Evolutionary conservation across 2,797 vertebrate species (phyloP).

Genomic region (Rachycentron canadum): DNA sequence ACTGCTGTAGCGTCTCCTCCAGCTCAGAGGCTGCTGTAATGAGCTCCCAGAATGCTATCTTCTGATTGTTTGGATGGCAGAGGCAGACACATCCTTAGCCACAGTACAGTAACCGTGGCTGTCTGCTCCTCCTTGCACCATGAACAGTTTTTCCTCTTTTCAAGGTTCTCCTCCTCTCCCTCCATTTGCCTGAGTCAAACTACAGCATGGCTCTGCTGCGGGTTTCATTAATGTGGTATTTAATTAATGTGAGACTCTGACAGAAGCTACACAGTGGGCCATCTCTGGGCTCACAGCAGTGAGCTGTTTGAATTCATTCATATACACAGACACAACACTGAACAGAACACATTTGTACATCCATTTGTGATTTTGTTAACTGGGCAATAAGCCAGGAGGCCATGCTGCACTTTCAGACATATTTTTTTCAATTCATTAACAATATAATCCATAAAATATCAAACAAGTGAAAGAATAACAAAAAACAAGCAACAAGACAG

Average conservation of each 20-base stretch:
- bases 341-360: slow-evolving; percentile 19
- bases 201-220: slow-evolving; percentile 18
- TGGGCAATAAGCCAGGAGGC: slow-evolving; percentile 24
- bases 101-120: slow-evolving; percentile 54
- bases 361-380: slow-evolving; percentile 33
- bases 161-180: slow-evolving; percentile 6
- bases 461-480: neutral
- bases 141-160: slow-evolving; percentile 31
- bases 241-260: slow-evolving; percentile 58
- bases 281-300: slow-evolving; percentile 26
- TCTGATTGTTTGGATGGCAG: slow-evolving; percentile 70
- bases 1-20: slow-evolving; percentile 59
- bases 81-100: slow-evolving; percentile 62
- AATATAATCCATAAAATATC: neutral
- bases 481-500: neutral
- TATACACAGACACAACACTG: slow-evolving; percentile 22
- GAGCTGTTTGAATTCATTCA: slow-evolving; percentile 40
- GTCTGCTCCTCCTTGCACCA: slow-evolving; percentile 50
- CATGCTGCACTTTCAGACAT: neutral
- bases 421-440: neutral
- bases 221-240: slow-evolving; percentile 55
- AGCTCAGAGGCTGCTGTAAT: slow-evolving; percentile 78
- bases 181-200: slow-evolving; percentile 33
- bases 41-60: slow-evolving; percentile 82
- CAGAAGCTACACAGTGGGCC: slow-evolving; percentile 31